Evolutionary conservation across 2,888 invertebrate species (phyloP), one percentile per base, ranked within the genome.

Genomic region (Callosobruchus maculatus): DNA sequence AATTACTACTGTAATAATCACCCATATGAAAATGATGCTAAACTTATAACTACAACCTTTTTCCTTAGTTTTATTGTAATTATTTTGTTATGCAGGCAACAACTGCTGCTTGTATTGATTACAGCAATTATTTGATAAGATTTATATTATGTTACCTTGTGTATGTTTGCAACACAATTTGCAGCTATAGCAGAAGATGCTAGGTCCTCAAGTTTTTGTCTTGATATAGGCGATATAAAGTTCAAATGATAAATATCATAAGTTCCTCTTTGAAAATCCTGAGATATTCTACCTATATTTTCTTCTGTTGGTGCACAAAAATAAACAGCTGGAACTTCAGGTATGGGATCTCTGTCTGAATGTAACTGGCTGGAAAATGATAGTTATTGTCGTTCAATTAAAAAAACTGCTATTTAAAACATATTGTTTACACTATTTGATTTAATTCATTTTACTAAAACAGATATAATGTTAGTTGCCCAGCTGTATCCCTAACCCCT

Each of bases 261-360:
- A 20, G 96, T 88, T 67, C 95, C 94, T 87, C 93, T 95, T 79
- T 94, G 93, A 73, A 96, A 89, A 86, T 96, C 97, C 88, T 97
- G 96, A 77, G 95, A 94, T 78, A 99, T 97, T 79, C 98, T 91
- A 70, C 94, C 95, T 68, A 99, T 90, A 88, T 99, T 99, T 86
- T 99, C 98, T 84, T 98, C 97, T 18, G 95, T 94, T 2, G 99
- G 98, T 79, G 95, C 92, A 86, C 99, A 97, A 87, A 99, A 99
- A 86, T 99, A 99, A 67, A 99, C 94, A 0, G 98, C 98, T 71
- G 99, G 99, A 0, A 99, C 99, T 89, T 99, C 99, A 5, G 98
- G 98, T 83, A 99, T 97, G n/a, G 93, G 91, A 85, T 96, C 96
- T 75, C 96, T 90, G 84, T 95, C 95, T 7, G 95, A 95, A 88